Conservation (phyloP, 2,888 invertebrate species). For the Eilema caniola region DNA sequence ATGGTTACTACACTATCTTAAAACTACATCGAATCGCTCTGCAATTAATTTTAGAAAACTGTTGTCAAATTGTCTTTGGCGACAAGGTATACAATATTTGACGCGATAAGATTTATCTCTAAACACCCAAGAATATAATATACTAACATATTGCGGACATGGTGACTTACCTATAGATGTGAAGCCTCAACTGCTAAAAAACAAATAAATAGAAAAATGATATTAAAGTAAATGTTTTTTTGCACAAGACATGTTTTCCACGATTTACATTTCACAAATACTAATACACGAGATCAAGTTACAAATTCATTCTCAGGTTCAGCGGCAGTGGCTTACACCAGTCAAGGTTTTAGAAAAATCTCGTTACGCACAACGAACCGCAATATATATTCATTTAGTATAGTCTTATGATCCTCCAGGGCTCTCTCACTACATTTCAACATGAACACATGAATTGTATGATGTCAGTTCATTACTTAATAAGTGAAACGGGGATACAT, state of each 20-base stretch:
- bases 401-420: conserved; percentile 7
- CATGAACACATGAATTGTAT: conserved; percentile 40
- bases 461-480: conserved; percentile 32
- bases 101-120: conserved; percentile 38
- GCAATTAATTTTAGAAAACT: conserved; percentile 18
- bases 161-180: conserved; percentile 30
- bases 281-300: not conserved
- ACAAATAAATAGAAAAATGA: not conserved
- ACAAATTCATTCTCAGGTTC: not conserved
- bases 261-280: not conserved
- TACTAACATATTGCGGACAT: conserved; percentile 28
- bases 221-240: not conserved
- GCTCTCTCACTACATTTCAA: conserved; percentile 39
- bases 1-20: conserved; percentile 28
- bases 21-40: conserved; percentile 18
- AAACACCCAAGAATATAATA: conserved; percentile 32
- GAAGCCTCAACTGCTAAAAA: conserved; percentile 27
- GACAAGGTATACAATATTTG: conserved; percentile 25
- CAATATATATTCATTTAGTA: conserved; percentile 18
- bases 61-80: conserved; percentile 47
- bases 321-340: conserved; percentile 32
- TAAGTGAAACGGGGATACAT: conserved; percentile 27
- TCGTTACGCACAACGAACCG: conserved; percentile 21
- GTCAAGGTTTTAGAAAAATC: conserved; percentile 11
- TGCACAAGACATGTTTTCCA: not conserved